Evolutionary conservation across 2,888 invertebrate genomes (phyloP).

Genomic region (Rotaria sp.): DNA sequence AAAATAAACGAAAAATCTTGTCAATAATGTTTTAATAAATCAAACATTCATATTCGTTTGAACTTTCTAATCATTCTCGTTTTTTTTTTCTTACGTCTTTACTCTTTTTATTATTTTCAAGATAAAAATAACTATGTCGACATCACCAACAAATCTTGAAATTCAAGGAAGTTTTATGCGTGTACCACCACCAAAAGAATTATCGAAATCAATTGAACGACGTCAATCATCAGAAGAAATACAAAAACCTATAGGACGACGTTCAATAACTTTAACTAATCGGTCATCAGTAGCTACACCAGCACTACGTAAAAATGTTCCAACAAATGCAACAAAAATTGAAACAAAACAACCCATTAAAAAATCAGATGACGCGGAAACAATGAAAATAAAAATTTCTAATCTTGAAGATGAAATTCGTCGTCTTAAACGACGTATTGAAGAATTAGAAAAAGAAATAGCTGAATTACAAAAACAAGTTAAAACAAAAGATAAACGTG

Average conservation of each 20-base stretch:
- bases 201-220: background rate
- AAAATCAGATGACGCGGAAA: background rate
- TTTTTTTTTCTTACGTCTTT: too few relatives aligned
- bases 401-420: conserved; percentile 17
- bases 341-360: background rate
- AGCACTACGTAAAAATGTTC: background rate
- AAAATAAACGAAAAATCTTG: too few relatives aligned
- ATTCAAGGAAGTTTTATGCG: background rate
- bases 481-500: conserved; percentile 42
- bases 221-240: background rate
- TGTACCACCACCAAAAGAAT: conserved; percentile 18
- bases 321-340: background rate
- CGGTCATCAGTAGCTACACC: background rate
- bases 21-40: too few relatives aligned
- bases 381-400: background rate
- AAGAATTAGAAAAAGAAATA: conserved; percentile 29
- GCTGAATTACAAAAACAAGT: background rate
- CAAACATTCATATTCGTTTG: too few relatives aligned
- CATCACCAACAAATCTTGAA: background rate
- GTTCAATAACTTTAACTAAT: background rate
- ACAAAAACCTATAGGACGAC: background rate
- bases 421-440: conserved; percentile 6
- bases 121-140: background rate
- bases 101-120: too few relatives aligned
- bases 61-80: too few relatives aligned